phyloP scores from a whole-genome alignment of 2,113 vertebrate species.

The Tupaia chinensis region DNA sequence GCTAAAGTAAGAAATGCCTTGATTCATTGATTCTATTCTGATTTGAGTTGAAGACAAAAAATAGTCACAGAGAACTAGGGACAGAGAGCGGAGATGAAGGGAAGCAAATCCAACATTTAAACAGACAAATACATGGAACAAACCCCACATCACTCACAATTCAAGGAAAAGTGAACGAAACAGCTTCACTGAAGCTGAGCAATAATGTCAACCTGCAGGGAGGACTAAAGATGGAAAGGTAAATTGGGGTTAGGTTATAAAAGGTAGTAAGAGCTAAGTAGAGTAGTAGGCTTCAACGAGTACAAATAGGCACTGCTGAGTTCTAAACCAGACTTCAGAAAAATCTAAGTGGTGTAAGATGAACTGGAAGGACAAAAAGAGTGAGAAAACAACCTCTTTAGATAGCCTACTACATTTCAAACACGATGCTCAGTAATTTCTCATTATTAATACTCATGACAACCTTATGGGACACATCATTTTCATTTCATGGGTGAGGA shows the following conservation, averaged over 20 bases:
- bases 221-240: background rate
- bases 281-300: background rate
- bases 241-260: background rate
- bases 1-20: constrained; percentile 33
- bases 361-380: background rate
- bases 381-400: background rate
- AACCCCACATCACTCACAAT: background rate
- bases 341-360: background rate
- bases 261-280: background rate
- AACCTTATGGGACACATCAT: background rate
- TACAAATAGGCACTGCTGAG: background rate
- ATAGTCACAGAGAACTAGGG: background rate
- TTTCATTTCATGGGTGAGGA: constrained; percentile 36
- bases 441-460: background rate
- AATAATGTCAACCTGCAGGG: background rate
- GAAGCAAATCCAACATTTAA: constrained; percentile 18
- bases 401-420: background rate
- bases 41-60: background rate
- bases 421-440: background rate
- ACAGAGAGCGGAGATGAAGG: background rate
- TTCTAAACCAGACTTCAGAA: constrained; percentile 3
- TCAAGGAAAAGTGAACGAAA: constrained; percentile 31
- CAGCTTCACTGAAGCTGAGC: background rate
- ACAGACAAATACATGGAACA: constrained; percentile 20
- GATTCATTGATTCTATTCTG: constrained; percentile 45